phyloP scores from a whole-genome alignment of 2,797 vertebrate species.

The Anguilla megastoma region DNA sequence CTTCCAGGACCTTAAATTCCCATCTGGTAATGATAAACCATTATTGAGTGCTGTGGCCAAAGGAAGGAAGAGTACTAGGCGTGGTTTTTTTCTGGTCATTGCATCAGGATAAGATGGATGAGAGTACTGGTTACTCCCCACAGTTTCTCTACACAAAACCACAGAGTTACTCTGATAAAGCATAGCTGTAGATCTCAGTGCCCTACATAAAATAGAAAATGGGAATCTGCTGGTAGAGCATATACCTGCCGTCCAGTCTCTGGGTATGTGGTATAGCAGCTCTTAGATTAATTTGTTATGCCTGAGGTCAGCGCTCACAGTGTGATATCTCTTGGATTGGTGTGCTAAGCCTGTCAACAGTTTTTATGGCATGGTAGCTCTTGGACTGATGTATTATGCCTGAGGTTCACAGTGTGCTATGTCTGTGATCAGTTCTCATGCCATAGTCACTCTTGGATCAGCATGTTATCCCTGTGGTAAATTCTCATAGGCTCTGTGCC shows the following conservation, averaged over 20 bases:
- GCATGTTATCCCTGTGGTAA: neutral
- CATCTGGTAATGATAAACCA: constrained; percentile 18
- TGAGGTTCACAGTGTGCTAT: neutral
- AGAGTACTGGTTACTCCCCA: neutral
- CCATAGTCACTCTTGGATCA: neutral
- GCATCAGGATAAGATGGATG: neutral
- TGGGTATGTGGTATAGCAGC: neutral
- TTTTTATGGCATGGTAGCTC: neutral
- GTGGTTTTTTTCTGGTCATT: neutral
- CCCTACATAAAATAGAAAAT: neutral
- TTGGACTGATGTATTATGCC: neutral
- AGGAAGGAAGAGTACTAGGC: neutral
- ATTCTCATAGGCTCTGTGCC: neutral
- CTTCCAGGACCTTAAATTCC: neutral
- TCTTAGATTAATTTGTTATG: neutral
- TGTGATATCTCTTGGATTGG: neutral
- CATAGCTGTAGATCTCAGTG: neutral
- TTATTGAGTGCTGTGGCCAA: neutral
- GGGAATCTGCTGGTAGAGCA: neutral
- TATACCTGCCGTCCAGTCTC: neutral
- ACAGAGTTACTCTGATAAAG: neutral
- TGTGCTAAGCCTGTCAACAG: neutral
- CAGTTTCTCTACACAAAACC: neutral
- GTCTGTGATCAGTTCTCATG: neutral
- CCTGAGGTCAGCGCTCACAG: neutral